These are phyloP conservation scores for Archegozetes longisetosus DNA, from an alignment of 1,140 invertebrate genomes.

Conservation along the genomic window DNA sequence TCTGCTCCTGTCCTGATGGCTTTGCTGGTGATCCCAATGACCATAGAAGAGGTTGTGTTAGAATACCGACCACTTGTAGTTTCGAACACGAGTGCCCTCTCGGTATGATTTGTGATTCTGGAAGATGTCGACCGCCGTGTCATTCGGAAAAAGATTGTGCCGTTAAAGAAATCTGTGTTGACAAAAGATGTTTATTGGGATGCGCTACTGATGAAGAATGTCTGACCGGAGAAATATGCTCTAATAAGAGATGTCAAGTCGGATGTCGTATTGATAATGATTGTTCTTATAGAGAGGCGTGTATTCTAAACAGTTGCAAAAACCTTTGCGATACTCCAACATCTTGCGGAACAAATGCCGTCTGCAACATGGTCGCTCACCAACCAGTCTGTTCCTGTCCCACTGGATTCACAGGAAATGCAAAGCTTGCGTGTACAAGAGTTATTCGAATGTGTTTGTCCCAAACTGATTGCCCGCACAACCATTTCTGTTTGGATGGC, in stretches of 20 bases:
- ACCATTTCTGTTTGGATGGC: constrained; percentile 56
- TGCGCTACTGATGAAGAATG: constrained; percentile 22
- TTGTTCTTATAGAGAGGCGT: constrained; percentile 53
- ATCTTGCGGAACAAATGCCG: constrained; percentile 20
- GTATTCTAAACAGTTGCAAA: constrained; percentile 26
- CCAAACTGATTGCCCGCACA: constrained; percentile 52
- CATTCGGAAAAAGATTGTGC: constrained; percentile 60
- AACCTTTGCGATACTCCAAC: constrained; percentile 39
- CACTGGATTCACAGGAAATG: constrained; percentile 56
- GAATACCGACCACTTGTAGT: constrained; percentile 7
- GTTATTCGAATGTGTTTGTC: constrained; percentile 41
- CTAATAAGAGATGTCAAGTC: constrained; percentile 18
- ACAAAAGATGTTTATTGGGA: constrained; percentile 48
- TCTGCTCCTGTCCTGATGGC: constrained; percentile 31
- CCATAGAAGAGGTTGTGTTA: constrained; percentile 9
- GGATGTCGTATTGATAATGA: constrained; percentile 63
- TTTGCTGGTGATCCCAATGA: constrained; percentile 26
- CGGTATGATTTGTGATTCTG: constrained; percentile 68
- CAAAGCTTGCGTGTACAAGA: constrained; percentile 44
- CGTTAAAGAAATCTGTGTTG: constrained; percentile 53
- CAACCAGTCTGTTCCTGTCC: constrained; percentile 65
- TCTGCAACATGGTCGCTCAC: constrained; percentile 56
- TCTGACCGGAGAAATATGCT: constrained; percentile 21
- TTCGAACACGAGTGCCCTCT: constrained; percentile 47
- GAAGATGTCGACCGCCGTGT: constrained; percentile 56